Evolutionary conservation across 1,140 invertebrate genomes (phyloP), one percentile per base, ranked within the genome.

Genomic region (Conopomorpha cramerella): DNA sequence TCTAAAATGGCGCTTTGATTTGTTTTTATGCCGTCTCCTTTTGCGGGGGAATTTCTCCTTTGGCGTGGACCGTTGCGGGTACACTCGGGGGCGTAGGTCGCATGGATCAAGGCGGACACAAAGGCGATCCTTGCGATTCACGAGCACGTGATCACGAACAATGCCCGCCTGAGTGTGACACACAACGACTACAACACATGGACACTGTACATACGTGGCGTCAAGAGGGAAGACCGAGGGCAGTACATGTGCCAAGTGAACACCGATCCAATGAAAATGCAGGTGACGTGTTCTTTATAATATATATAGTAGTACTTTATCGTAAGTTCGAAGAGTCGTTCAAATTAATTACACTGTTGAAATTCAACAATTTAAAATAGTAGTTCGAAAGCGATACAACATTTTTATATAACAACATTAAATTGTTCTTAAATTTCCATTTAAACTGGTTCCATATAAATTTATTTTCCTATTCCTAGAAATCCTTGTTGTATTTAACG

Each of bases 161-260:
- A 93, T 78, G 87, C 88, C 34, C 80, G 90, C 50, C 82, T 93
- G 51, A 86, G 86, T 39, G 91, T 93, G 33, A 89, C 89, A n/a
- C 90, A 93, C 79, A 91, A 86, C 61, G 89, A 91, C 77, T 87
- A 83, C 79, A 88, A 91, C 55, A 92, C 90, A 45, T 94, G 92
- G 92, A 92, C 90, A 27, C 80, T 95, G 34, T 89, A 88, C 65
- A 92, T 95, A 51, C 82, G 86, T 43, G 83, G 85, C 44, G 91
- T 93, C 26, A 86, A 87, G 53, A 81, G 89, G 49, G 88, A 90
- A 53, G 93, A 96, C 77, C 78, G 89, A 27, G 93, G 93, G 41
- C 84, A 87, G 53, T 92, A 92, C 59, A 95, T 94, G 89, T 95
- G 93, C 78, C 93, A 96, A 82, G 87, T 95, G 53, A 94, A 95